These are phyloP conservation scores for Drosophila yooni DNA, from an alignment of 2,888 invertebrate species.

Conservation along the genomic window DNA sequence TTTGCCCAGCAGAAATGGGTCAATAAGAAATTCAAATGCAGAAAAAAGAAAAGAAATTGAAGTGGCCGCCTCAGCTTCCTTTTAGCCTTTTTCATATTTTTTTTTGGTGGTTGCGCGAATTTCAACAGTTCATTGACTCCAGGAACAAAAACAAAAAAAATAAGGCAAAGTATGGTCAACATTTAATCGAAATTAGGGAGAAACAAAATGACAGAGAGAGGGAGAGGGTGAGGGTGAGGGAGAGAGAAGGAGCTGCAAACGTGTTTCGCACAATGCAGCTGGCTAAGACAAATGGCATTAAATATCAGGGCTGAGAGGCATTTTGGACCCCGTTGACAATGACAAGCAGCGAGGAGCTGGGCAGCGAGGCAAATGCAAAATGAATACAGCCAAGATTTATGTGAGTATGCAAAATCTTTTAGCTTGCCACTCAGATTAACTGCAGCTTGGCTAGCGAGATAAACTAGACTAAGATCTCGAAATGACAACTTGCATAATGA, in stretches of 20 bases:
- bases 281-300: slow-evolving; percentile 42
- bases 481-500: neutral
- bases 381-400: slow-evolving; percentile 16
- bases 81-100: neutral
- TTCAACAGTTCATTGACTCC: slow-evolving; percentile 44
- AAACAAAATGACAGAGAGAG: neutral
- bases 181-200: slow-evolving; percentile 34
- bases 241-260: slow-evolving; percentile 1
- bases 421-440: slow-evolving; percentile 7
- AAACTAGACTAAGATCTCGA: neutral
- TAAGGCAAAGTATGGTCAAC: slow-evolving; percentile 24
- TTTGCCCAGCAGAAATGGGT: slow-evolving; percentile 36
- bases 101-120: slow-evolving; percentile 23
- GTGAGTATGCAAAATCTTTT: slow-evolving; percentile 12
- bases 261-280: slow-evolving; percentile 40
- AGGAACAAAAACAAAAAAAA: slow-evolving; percentile 4
- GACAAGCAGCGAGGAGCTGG: slow-evolving; percentile 5
- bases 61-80: slow-evolving; percentile 7
- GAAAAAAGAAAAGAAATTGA: slow-evolving; percentile 26
- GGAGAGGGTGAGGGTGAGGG: neutral
- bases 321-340: slow-evolving; percentile 17
- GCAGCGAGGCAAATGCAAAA: slow-evolving; percentile 2
- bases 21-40: slow-evolving; percentile 49
- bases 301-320: slow-evolving; percentile 32
- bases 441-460: slow-evolving; percentile 2